Evolutionary conservation across 2,113 vertebrate genomes (phyloP), one percentile per base, ranked within the genome.

Genomic region (Gymnorhina tibicen): DNA sequence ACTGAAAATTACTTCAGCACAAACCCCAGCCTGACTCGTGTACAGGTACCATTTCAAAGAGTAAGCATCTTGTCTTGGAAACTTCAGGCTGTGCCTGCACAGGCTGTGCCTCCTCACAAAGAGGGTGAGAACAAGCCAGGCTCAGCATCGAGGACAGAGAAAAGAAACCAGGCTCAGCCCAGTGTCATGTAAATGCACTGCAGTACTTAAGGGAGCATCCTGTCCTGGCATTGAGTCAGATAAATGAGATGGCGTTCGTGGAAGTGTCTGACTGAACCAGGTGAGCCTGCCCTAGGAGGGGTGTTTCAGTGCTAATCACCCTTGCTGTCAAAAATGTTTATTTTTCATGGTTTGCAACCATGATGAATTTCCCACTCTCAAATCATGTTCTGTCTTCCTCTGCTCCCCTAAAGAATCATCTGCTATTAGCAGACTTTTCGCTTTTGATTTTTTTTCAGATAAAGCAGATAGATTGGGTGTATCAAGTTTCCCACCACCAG

Each of bases 301-400:
- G 7, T 52, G 30, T 24, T 78, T 85, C 64, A 49, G 13, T 69
- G 49, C 32, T 87, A 73, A 68, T 76, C 53, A 79, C 4, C 22
- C 3, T 55, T 62, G 47, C 13, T 44, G 52, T 52, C 41, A 87
- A 78, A 92, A 87, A 91, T 14, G 7, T 44, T 80, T 68, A 58
- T 73, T 95, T 95, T 96, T 91, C 18, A 22, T 96, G 44, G 88
- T 92, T 96, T 92, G 89, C 74, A 97, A 67, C 85, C 67, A 84
- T 85, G 75, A 95, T 11, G 20, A 78, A 49, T 42, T 86, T 80
- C 13, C 41, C 17, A 32, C 39, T 64, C 33, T 64, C 37, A 67
- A 88, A 86, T 50, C 12, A 13, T 6, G 7, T 78, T 77, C 59
- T 39, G 35, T 67, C 16, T 3, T 8, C 30, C 76, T 37, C 32